These are phyloP conservation scores for Caenorhabditis sp. DNA, from an alignment of 2,888 invertebrate species.

Conservation along the genomic window DNA sequence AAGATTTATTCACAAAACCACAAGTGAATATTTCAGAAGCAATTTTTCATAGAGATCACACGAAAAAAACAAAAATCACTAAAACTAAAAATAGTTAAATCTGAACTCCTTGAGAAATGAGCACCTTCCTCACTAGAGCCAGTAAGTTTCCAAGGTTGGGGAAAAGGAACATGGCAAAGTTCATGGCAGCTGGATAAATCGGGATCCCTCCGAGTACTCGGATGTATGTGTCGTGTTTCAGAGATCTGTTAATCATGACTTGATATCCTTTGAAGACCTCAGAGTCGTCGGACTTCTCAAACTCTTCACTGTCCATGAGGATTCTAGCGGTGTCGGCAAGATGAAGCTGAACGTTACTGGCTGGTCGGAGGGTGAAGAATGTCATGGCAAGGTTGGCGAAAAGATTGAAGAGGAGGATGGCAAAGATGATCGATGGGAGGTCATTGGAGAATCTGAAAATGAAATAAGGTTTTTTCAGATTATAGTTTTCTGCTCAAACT, in stretches of 20 bases:
- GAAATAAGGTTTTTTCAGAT: neutral
- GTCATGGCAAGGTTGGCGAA: slow-evolving; percentile 36
- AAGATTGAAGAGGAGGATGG: slow-evolving; percentile 43
- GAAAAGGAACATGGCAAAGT: slow-evolving; percentile 33
- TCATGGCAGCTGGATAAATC: slow-evolving; percentile 39
- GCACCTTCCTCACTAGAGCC: slow-evolving; percentile 28
- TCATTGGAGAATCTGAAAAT: slow-evolving; percentile 38
- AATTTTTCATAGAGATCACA: neutral
- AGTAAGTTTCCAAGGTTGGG: slow-evolving; percentile 34
- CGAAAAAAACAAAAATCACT: neutral
- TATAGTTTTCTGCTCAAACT: neutral
- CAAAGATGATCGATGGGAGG: slow-evolving; percentile 18
- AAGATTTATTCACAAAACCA: neutral
- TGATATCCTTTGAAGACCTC: slow-evolving; percentile 41
- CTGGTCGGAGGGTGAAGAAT: slow-evolving; percentile 38
- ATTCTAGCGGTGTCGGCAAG: slow-evolving; percentile 27
- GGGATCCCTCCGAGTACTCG: slow-evolving; percentile 44
- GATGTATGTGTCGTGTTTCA: slow-evolving; percentile 19
- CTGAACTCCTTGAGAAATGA: slow-evolving; percentile 15
- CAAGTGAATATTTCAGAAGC: neutral
- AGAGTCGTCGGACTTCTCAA: slow-evolving; percentile 15
- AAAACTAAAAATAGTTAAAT: neutral
- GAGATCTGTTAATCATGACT: slow-evolving; percentile 37
- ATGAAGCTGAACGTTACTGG: slow-evolving; percentile 34
- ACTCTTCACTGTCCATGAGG: slow-evolving; percentile 45